Conservation (phyloP, 2,888 invertebrate genomes). For the Aricia artaxerxes region DNA sequence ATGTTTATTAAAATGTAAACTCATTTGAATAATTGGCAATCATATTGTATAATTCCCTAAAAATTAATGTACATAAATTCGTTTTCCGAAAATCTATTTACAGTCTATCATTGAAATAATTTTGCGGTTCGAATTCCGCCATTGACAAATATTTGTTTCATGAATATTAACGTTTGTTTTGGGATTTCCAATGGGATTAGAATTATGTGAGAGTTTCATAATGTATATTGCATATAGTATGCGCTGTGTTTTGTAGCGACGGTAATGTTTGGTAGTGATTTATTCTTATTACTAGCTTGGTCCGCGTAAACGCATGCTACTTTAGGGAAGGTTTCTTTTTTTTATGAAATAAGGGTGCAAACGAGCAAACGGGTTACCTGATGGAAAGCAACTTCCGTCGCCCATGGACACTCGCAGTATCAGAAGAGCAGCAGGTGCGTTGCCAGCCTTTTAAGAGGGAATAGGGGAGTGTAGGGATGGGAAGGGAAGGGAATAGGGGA, state of each 20-base stretch:
- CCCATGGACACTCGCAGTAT: too few species aligned
- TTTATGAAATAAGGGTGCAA: too few species aligned
- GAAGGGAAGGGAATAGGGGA: too few species aligned
- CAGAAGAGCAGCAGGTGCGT: too few species aligned
- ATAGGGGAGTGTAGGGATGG: too few species aligned
- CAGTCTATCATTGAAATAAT: conserved; percentile 17
- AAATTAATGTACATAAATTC: conserved; percentile 3
- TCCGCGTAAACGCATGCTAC: background rate
- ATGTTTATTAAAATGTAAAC: background rate
- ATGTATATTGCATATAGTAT: background rate
- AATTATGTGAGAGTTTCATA: conserved; percentile 4
- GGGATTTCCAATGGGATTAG: conserved; percentile 28
- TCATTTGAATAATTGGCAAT: conserved; percentile 6
- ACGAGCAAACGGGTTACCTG: too few species aligned
- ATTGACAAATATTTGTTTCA: conserved; percentile 25
- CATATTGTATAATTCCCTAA: background rate
- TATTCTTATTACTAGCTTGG: background rate
- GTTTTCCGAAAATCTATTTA: conserved; percentile 15
- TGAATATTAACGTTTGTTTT: conserved; percentile 26
- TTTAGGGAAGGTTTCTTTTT: background rate
- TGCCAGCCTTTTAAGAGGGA: too few species aligned
- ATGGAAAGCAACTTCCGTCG: too few species aligned
- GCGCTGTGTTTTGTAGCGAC: background rate
- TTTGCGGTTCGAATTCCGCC: conserved; percentile 12
- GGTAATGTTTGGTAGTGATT: background rate